Conservation (phyloP, 1,140 invertebrate species). For the Chironomus striatipennis region DNA sequence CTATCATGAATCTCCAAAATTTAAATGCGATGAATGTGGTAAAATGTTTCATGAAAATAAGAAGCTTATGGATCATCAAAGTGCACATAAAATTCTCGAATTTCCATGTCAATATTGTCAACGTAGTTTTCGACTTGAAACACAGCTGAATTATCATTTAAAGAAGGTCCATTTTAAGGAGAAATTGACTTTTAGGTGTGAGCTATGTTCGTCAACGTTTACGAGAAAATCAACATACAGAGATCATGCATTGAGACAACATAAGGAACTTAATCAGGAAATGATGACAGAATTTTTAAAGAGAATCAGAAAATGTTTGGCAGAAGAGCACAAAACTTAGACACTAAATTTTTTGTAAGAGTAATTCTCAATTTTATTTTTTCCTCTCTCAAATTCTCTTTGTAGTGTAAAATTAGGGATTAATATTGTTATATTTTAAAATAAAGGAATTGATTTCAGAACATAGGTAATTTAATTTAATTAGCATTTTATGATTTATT, state of each 20-base stretch:
- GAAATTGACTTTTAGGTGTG: background rate
- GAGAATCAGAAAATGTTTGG: background rate
- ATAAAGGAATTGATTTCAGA: too few species aligned
- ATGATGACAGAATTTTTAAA: background rate
- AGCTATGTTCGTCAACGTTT: background rate
- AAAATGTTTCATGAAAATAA: background rate
- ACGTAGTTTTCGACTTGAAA: background rate
- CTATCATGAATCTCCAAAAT: background rate
- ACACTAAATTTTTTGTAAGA: background rate
- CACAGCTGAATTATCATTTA: constrained; percentile 16
- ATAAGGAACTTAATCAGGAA: background rate
- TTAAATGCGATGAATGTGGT: background rate
- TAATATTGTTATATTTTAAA: too few species aligned
- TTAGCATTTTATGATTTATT: too few species aligned
- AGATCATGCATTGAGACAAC: background rate
- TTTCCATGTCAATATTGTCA: background rate
- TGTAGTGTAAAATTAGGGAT: too few species aligned
- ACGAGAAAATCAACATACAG: background rate
- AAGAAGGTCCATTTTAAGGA: constrained; percentile 15
- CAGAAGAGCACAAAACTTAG: background rate
- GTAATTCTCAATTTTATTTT: too few species aligned
- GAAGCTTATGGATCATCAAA: background rate
- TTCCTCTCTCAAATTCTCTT: too few species aligned
- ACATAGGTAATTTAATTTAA: too few species aligned
- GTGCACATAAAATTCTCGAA: background rate